A percentile compares a stretch with the other conserved stretches of the same genome.
phyloP scores from a whole-genome alignment of 2,113 vertebrate genomes.

The Apteryx mantelli region DNA sequence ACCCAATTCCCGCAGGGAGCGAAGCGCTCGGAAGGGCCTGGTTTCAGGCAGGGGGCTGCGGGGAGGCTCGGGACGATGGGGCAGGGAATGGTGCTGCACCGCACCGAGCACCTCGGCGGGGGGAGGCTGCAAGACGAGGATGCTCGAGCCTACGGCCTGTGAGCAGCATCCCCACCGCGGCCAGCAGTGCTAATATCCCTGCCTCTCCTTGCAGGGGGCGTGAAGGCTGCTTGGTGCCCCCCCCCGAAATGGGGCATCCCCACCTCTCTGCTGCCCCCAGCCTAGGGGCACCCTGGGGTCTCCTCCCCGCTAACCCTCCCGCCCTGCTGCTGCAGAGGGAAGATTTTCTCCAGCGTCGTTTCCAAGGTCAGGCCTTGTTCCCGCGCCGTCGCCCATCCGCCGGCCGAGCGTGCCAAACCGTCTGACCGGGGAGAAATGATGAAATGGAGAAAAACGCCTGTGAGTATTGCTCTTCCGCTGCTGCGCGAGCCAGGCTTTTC shows the following conservation, averaged over 20 bases:
- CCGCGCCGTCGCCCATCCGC: not conserved
- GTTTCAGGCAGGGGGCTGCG: not conserved
- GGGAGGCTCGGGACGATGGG: not conserved
- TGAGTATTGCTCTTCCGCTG: not conserved
- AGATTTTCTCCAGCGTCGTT: not conserved
- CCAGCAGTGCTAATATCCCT: not conserved
- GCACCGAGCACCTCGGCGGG: too few relatives aligned
- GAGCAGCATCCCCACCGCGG: not conserved
- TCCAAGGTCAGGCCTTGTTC: not conserved
- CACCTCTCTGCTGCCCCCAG: not conserved
- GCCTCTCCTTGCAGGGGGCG: not conserved
- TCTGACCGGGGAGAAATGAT: rapidly evolving
- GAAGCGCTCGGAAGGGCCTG: not conserved
- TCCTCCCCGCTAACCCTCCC: rapidly evolving
- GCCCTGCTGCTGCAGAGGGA: not conserved
- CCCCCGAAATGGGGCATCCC: not conserved
- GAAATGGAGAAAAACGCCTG: not conserved
- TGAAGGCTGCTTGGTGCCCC: not conserved
- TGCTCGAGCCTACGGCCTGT: rapidly evolving
- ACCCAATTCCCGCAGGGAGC: not conserved
- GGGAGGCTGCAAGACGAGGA: not conserved
- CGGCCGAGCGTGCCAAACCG: not conserved
- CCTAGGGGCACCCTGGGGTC: rapidly evolving
- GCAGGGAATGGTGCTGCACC: not conserved
- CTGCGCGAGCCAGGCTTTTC: not conserved